Evolutionary conservation across 2,888 invertebrate species (phyloP).

Genomic region (Quadroppia sp.): DNA sequence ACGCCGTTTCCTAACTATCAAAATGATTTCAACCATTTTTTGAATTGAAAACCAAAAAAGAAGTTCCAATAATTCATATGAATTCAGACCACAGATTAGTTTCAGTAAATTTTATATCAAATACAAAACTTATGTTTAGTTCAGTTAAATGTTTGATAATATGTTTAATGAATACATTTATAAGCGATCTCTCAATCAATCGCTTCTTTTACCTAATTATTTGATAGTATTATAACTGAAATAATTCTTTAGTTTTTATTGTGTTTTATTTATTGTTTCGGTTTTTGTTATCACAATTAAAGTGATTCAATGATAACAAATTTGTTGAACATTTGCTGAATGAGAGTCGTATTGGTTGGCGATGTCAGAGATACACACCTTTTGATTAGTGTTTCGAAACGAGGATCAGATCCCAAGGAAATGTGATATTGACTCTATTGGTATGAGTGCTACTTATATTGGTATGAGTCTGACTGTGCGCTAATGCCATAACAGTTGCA

Average conservation of each 20-base stretch:
- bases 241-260: background rate
- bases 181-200: too few relatives aligned
- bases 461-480: background rate
- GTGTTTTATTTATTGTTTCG: background rate
- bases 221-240: too few relatives aligned
- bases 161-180: too few relatives aligned
- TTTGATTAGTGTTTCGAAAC: background rate
- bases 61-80: too few relatives aligned
- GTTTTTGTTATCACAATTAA: too few relatives aligned
- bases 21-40: too few relatives aligned
- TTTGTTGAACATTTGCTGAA: background rate
- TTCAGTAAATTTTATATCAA: too few relatives aligned
- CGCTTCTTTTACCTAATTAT: too few relatives aligned
- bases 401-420: constrained; percentile 19
- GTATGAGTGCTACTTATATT: background rate
- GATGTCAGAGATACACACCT: background rate
- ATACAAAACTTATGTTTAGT: too few relatives aligned
- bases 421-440: background rate
- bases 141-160: too few relatives aligned
- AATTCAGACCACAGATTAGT: too few relatives aligned
- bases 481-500: constrained; percentile 10
- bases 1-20: background rate
- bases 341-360: background rate
- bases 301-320: background rate
- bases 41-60: too few relatives aligned